Percentiles rank a stretch among this genome's conserved stretches.
phyloP scores from a whole-genome alignment of 2,113 vertebrate genomes.

The Corydoras sp. region DNA sequence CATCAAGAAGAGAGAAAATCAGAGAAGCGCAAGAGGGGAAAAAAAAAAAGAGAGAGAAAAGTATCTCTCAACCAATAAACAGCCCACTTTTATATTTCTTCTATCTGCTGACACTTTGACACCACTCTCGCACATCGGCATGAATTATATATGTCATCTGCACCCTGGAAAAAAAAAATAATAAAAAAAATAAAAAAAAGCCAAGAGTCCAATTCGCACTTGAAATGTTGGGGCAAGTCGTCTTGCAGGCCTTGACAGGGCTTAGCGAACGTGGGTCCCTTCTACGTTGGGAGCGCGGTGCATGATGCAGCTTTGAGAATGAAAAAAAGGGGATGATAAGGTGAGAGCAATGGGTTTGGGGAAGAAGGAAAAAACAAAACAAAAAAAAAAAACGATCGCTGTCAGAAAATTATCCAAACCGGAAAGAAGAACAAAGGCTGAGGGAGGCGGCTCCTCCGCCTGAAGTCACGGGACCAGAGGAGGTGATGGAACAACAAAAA shows the following conservation, averaged over 20 bases:
- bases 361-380: conserved; percentile 20
- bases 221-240: conserved; percentile 69
- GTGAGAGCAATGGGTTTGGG: background rate
- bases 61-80: conserved; percentile 67
- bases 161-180: conserved; percentile 47
- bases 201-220: conserved; percentile 65
- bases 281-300: conserved; percentile 22
- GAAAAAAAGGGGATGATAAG: conserved; percentile 41
- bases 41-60: conserved; percentile 38
- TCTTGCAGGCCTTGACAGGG: conserved; percentile 61
- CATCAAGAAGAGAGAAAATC: conserved; percentile 39
- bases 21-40: conserved; percentile 43
- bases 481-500: conserved; percentile 72
- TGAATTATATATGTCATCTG: conserved; percentile 77
- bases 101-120: conserved; percentile 71
- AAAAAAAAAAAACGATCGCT: conserved; percentile 51
- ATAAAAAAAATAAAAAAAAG: conserved; percentile 39
- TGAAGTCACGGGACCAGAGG: conserved; percentile 53
- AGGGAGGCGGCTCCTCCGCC: conserved; percentile 60
- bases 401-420: conserved; percentile 68
- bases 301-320: conserved; percentile 15
- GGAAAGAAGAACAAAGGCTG: conserved; percentile 57
- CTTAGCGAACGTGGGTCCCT: conserved; percentile 47
- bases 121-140: conserved; percentile 67
- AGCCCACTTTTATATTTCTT: conserved; percentile 70